Conservation (phyloP, 2,113 vertebrate genomes). For the Heterocephalus glaber region DNA sequence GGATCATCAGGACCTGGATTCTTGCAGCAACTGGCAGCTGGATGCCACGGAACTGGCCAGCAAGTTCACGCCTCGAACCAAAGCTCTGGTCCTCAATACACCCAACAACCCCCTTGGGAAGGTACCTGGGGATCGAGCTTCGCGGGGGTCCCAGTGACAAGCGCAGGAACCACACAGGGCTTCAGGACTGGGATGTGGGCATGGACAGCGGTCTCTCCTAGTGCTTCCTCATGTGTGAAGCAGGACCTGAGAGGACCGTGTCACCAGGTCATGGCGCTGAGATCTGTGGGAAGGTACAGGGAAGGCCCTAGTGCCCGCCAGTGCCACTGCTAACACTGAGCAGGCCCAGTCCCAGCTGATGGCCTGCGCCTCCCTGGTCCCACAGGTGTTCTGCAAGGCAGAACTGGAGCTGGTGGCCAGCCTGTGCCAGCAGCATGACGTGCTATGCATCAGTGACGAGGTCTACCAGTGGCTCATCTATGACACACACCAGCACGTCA, state of each 20-base stretch:
- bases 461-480: conserved; percentile 98
- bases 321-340: background rate
- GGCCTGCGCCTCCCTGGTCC: background rate
- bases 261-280: background rate
- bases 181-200: background rate
- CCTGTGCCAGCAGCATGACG: conserved; percentile 91
- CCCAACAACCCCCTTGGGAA: conserved; percentile 98
- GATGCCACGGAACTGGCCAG: conserved; percentile 90
- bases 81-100: conserved; percentile 94
- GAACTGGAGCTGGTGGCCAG: conserved; percentile 93
- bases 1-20: conserved; percentile 79
- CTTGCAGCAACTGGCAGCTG: conserved; percentile 92
- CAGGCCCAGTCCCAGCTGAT: background rate
- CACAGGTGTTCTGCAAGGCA: conserved; percentile 90
- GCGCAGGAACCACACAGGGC: background rate
- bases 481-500: conserved; percentile 89
- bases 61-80: conserved; percentile 92
- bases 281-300: background rate
- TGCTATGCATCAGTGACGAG: conserved; percentile 94
- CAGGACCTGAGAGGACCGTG: background rate
- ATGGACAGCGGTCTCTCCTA: background rate
- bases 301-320: background rate
- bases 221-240: background rate
- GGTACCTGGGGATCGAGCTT: conserved; percentile 82
- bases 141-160: background rate